Base-by-base conservation (phyloP, 2,888 invertebrate species). In the Cryptocephalus moraei region DNA sequence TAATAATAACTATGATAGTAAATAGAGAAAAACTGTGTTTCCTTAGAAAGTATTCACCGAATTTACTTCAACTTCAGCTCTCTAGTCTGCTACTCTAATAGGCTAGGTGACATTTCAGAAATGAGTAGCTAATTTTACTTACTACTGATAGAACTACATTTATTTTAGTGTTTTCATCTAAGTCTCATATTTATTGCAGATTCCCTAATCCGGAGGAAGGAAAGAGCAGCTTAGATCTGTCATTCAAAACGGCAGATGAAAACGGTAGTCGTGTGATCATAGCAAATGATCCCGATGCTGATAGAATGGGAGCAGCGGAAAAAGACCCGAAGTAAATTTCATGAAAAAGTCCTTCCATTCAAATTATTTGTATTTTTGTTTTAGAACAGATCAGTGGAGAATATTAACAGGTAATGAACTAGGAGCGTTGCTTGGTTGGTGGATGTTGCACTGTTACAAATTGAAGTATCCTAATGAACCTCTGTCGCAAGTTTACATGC, bases 141-240 rank as follows among this genome's bases (percentile, higher is more conserved):
- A n/a, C n/a, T n/a, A n/a, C n/a, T n/a, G n/a, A n/a, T n/a, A n/a
- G n/a, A n/a, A n/a, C n/a, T n/a, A n/a, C n/a, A n/a, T n/a, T n/a
- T n/a, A n/a, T n/a, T n/a, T n/a, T 22, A 6, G 22, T 22, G 22
- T 6, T 2, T 22, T 22, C 6, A 22, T 22, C 6, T 4, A 22
- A 22, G 22, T 22, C 22, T 6, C 6, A 22, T 22, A 4, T 22
- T 22, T 22, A 22, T 22, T 22, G 22, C 22, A 71, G 70, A 63
- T 96, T 93, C 73, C 99, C 99, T 0, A 99, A 99, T 74, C 99
- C 99, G 0, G 99, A 99, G 67, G 99, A 99, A 73, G 91, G 91
- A 0, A 86, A 66, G 68, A 77, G 40, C 76, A 81, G 67, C 69
- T 77, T 60, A 71, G 79, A 60, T 80, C 75, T 75, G 77, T 84